Evolutionary conservation across 2,888 invertebrate species (phyloP).

Genomic region (Hydraecia micacea): DNA sequence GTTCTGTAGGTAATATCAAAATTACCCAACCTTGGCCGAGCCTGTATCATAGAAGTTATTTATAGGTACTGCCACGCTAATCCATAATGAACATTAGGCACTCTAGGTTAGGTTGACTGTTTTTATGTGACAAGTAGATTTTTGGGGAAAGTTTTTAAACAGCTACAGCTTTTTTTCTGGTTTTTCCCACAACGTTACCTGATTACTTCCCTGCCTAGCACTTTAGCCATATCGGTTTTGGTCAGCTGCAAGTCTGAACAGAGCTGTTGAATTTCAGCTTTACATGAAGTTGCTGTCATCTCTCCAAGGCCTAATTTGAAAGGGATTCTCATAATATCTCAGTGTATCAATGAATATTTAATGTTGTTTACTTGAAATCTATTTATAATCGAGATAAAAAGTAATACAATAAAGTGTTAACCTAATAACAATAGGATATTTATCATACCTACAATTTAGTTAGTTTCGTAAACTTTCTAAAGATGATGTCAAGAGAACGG

Average conservation of each 20-base stretch:
- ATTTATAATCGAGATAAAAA: neutral
- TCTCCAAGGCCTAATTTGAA: neutral
- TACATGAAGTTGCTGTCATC: neutral
- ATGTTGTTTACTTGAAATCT: neutral
- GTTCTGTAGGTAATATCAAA: neutral
- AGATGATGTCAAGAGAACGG: neutral
- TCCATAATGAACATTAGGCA: conserved; percentile 45
- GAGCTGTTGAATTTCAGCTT: neutral
- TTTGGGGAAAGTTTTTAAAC: neutral
- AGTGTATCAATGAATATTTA: neutral
- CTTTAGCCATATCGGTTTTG: neutral
- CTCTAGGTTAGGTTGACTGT: conserved; percentile 3
- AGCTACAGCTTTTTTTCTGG: neutral
- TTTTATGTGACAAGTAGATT: conserved; percentile 28
- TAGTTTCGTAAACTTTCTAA: neutral
- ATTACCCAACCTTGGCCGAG: neutral
- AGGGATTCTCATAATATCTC: neutral
- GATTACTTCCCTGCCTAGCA: neutral
- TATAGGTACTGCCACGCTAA: conserved; percentile 18
- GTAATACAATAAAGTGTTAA: neutral
- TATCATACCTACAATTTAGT: too few species aligned
- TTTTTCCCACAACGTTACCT: neutral
- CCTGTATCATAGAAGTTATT: neutral
- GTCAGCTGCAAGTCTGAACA: too few species aligned
- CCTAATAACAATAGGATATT: too few species aligned